Conservation (phyloP, 2,888 invertebrate genomes). For the Pedicia rivosa region DNA sequence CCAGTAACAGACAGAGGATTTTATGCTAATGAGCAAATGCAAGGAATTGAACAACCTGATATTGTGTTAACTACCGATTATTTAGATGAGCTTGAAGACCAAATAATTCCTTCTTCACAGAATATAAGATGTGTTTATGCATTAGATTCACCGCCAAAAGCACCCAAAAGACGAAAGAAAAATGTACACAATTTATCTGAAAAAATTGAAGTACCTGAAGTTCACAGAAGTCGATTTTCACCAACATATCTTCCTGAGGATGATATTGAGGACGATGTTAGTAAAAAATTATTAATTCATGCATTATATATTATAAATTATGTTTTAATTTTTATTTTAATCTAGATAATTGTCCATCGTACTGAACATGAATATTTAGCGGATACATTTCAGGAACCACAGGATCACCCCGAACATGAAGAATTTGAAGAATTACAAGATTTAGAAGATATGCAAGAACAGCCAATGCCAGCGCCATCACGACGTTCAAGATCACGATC, state of each 20-base stretch:
- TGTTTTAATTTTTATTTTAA: constrained; percentile 13
- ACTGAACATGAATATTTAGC: constrained; percentile 50
- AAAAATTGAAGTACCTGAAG: no score
- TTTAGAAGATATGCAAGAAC: no score
- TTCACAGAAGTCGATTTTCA: no score
- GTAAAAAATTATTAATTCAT: no score
- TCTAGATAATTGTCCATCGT: constrained; percentile 47
- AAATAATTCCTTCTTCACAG: constrained; percentile 11
- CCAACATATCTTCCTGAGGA: no score
- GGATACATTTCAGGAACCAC: no score
- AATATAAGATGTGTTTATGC: constrained; percentile 7
- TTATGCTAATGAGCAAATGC: constrained; percentile 32
- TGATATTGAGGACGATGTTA: no score
- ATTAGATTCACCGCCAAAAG: constrained; percentile 21
- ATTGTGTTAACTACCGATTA: constrained; percentile 20
- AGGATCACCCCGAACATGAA: no score
- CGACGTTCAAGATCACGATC: constrained; percentile 40
- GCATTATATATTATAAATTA: no score
- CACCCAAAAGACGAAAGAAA: constrained; percentile 28
- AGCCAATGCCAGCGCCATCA: constrained; percentile 39
- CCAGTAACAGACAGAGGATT: constrained; percentile 11
- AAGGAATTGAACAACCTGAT: constrained; percentile 37
- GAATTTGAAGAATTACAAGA: no score
- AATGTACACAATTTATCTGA: constrained; percentile 23
- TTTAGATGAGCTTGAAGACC: constrained; percentile 10